A percentile compares a stretch with the other conserved stretches of the same genome.
phyloP scores from a whole-genome alignment of 2,113 vertebrate genomes.

The Rhinoptilus africanus region DNA sequence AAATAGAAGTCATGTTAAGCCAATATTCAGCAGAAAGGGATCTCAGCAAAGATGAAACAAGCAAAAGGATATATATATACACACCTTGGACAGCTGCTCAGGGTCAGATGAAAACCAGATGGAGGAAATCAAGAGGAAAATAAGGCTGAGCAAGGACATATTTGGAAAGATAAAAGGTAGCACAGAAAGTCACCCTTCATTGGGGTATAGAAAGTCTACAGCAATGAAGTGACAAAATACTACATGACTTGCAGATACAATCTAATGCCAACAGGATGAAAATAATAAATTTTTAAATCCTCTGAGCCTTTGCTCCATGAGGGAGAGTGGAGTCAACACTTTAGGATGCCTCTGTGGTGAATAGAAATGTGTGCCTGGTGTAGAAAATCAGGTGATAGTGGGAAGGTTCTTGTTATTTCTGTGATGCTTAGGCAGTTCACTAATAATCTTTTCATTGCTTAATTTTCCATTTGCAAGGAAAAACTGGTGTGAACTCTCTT shows the following conservation, averaged over 20 bases:
- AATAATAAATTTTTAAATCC: neutral
- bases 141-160: neutral
- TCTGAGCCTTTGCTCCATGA: neutral
- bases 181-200: conserved; percentile 8
- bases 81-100: conserved; percentile 64
- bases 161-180: conserved; percentile 26
- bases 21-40: conserved; percentile 3
- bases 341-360: neutral
- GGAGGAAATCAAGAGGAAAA: conserved; percentile 33
- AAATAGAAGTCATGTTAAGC: conserved; percentile 12
- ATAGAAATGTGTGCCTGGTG: neutral
- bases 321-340: neutral
- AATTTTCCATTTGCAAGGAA: neutral
- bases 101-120: conserved; percentile 45
- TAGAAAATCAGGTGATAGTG: neutral
- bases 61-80: neutral
- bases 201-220: neutral
- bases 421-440: neutral
- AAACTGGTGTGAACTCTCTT: neutral
- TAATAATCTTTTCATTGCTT: neutral
- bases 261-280: neutral
- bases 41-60: conserved; percentile 14
- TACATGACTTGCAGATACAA: neutral
- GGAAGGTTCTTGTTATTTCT: neutral
- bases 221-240: neutral